A percentile compares a stretch with the other conserved stretches of the same genome.
Conservation (phyloP, 2,797 vertebrate species). For the Enteromius viviparus region DNA sequence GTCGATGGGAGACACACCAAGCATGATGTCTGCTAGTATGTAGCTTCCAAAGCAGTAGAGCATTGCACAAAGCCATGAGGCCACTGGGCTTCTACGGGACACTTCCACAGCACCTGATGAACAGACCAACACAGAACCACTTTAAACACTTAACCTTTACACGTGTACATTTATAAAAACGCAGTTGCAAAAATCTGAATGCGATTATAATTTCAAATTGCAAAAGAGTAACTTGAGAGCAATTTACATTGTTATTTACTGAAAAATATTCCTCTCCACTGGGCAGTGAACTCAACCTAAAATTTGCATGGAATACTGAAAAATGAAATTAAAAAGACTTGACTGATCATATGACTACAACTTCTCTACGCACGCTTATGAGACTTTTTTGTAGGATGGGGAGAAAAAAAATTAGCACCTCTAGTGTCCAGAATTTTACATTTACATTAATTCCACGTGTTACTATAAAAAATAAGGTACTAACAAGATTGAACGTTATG, state of each 20-base stretch:
- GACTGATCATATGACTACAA: not conserved
- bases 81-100: conserved; percentile 89
- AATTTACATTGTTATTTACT: not conserved
- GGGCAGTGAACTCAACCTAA: not conserved
- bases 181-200: not conserved
- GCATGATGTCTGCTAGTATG: conserved; percentile 91
- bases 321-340: not conserved
- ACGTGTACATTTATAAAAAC: not conserved
- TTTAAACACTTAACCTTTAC: not conserved
- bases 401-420: no score
- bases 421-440: no score
- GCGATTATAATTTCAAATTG: not conserved
- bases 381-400: not conserved
- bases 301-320: not conserved
- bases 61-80: conserved; percentile 98
- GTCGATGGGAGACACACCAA: conserved; percentile 87
- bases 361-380: not conserved
- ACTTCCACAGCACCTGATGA: conserved; percentile 84
- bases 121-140: conserved; percentile 40
- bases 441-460: no score
- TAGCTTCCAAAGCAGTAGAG: conserved; percentile 98
- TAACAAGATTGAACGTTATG: not conserved
- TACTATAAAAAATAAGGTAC: no score
- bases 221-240: not conserved
- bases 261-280: not conserved